Evolutionary conservation across 2,888 invertebrate species (phyloP).

Genomic region (Drosophila meridionalis): DNA sequence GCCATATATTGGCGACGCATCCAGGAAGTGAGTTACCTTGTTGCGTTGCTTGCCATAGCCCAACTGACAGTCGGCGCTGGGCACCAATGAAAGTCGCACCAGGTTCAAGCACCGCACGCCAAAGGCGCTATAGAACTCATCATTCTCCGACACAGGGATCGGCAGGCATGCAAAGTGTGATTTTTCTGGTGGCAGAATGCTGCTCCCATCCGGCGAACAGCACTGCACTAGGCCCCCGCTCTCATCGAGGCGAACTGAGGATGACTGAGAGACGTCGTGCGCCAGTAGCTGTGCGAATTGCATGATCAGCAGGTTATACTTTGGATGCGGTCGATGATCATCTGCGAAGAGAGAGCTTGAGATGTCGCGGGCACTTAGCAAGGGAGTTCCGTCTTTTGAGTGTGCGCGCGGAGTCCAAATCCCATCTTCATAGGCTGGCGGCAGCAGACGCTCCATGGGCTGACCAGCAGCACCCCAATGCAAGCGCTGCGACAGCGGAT

Average conservation of each 20-base stretch:
- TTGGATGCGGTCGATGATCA: constrained; percentile 87
- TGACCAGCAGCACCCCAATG: constrained; percentile 90
- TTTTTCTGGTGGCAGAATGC: constrained; percentile 85
- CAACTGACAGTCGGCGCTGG: constrained; percentile 88
- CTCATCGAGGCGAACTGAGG: constrained; percentile 88
- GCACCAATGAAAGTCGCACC: constrained; percentile 89
- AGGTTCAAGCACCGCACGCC: constrained; percentile 90
- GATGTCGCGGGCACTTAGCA: constrained; percentile 89
- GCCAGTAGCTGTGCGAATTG: constrained; percentile 93
- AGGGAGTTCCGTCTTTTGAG: constrained; percentile 85
- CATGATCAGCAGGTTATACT: constrained; percentile 89
- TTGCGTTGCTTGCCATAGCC: constrained; percentile 90
- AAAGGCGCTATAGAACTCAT: constrained; percentile 87
- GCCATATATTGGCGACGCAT: constrained; percentile 91
- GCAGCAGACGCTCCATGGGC: constrained; percentile 88
- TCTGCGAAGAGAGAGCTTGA: constrained; percentile 88
- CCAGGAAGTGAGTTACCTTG: constrained; percentile 89
- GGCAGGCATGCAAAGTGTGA: constrained; percentile 90
- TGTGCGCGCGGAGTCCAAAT: constrained; percentile 83
- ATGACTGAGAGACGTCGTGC: constrained; percentile 90
- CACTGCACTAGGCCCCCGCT: constrained; percentile 90
- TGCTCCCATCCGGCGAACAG: constrained; percentile 88
- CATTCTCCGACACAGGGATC: constrained; percentile 87
- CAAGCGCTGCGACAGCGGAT: constrained; percentile 85
- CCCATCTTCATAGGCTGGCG: constrained; percentile 89